Conservation (phyloP, 2,888 invertebrate species). For the Harpalus rufipes region DNA sequence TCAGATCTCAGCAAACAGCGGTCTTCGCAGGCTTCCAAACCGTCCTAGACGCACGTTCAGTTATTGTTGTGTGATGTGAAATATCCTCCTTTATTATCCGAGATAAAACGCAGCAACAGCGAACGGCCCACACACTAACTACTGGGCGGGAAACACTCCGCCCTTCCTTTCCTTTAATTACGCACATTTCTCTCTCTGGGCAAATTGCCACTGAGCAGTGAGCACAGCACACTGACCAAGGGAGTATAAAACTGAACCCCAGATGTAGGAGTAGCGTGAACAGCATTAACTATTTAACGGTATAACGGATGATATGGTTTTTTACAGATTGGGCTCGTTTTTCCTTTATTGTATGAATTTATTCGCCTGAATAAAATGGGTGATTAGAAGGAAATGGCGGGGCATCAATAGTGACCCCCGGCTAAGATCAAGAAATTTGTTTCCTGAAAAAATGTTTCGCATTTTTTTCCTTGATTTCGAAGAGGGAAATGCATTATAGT, state of each 20-base stretch:
- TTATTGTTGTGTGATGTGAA: slow-evolving; percentile 52
- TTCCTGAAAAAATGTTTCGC: neutral
- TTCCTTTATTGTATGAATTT: slow-evolving; percentile 51
- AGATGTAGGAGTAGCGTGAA: slow-evolving; percentile 14
- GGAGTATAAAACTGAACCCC: neutral
- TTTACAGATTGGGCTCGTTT: slow-evolving; percentile 31
- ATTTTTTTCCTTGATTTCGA: neutral
- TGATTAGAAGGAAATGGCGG: slow-evolving; percentile 8
- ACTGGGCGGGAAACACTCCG: slow-evolving; percentile 19
- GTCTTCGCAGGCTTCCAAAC: neutral
- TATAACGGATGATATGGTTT: slow-evolving; percentile 31
- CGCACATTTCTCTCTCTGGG: slow-evolving; percentile 58
- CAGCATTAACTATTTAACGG: slow-evolving; percentile 38
- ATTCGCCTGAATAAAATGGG: slow-evolving; percentile 43
- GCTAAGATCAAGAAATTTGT: slow-evolving; percentile 8
- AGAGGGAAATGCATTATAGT: neutral
- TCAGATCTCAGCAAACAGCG: slow-evolving; percentile 18
- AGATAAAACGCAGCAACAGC: slow-evolving; percentile 49
- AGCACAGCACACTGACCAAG: neutral
- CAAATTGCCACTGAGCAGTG: slow-evolving; percentile 15
- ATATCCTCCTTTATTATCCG: slow-evolving; percentile 56
- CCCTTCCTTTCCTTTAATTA: slow-evolving; percentile 58
- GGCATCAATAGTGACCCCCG: neutral
- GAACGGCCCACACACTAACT: slow-evolving; percentile 27
- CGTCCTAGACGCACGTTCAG: slow-evolving; percentile 26